Evolutionary conservation across 1,140 invertebrate species (phyloP).

Genomic region (Holotrichia oblita): DNA sequence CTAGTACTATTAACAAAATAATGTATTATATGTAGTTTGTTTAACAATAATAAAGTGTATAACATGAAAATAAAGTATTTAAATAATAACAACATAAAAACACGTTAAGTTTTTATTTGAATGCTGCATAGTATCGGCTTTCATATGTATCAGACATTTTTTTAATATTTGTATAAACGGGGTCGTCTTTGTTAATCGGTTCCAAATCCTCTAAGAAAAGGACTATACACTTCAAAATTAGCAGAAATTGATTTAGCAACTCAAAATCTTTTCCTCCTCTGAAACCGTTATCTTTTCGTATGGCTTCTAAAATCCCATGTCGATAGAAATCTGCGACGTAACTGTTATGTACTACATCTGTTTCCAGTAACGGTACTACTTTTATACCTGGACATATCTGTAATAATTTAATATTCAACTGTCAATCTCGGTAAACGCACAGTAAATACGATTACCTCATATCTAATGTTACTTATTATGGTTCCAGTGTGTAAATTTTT

Average conservation of each 20-base stretch:
- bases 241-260: slow-evolving; percentile 29
- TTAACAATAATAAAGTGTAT: too few relatives aligned
- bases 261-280: slow-evolving; percentile 36
- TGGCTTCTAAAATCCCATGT: slow-evolving; percentile 37
- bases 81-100: too few relatives aligned
- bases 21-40: too few relatives aligned
- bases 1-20: too few relatives aligned
- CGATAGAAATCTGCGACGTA: slow-evolving; percentile 42
- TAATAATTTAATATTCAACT: slow-evolving; percentile 19
- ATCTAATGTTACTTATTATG: slow-evolving; percentile 40
- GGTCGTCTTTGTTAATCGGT: background rate
- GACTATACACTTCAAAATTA: slow-evolving; percentile 34
- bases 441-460: slow-evolving; percentile 33
- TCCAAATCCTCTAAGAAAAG: slow-evolving; percentile 24
- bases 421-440: background rate
- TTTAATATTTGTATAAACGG: background rate
- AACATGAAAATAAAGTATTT: too few relatives aligned
- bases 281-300: slow-evolving; percentile 38
- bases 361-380: slow-evolving; percentile 26
- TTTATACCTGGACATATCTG: slow-evolving; percentile 40
- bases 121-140: background rate
- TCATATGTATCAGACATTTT: background rate
- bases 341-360: slow-evolving; percentile 1
- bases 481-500: slow-evolving; percentile 22
- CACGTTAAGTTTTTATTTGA: background rate